These are phyloP conservation scores for Microcebus murinus DNA, from an alignment of 2,113 vertebrate species.

Conservation along the genomic window DNA sequence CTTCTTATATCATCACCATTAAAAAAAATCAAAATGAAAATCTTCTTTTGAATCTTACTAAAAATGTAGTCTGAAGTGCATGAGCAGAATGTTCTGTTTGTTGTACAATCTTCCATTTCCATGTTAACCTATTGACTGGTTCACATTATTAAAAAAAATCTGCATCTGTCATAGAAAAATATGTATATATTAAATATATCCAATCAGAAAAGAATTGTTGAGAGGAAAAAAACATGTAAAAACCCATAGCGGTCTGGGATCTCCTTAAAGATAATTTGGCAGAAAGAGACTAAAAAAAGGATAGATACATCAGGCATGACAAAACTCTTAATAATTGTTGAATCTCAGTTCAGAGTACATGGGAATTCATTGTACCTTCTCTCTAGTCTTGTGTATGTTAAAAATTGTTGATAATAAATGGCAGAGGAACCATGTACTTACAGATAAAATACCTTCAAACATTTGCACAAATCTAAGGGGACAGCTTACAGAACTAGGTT, in stretches of 20 bases:
- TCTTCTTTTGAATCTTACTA: conserved; percentile 23
- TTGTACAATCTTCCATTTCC: not conserved
- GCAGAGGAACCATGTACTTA: not conserved
- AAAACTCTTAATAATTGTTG: not conserved
- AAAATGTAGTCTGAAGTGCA: not conserved
- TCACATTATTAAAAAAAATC: not conserved
- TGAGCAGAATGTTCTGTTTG: not conserved
- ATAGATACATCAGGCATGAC: not conserved
- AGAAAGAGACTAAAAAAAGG: not conserved
- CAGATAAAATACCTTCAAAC: conserved; percentile 16
- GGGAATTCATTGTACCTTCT: not conserved
- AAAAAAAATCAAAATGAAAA: conserved; percentile 9
- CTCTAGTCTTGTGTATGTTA: not conserved
- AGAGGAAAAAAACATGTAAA: not conserved
- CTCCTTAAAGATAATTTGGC: not conserved
- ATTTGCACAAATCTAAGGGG: conserved; percentile 21
- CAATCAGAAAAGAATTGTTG: not conserved
- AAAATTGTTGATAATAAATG: conserved; percentile 14
- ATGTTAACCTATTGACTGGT: not conserved
- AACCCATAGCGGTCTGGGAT: not conserved
- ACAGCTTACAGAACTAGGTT: not conserved
- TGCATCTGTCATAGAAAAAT: not conserved
- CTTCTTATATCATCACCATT: not conserved
- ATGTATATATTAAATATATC: not conserved
- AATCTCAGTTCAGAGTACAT: not conserved